A percentile compares a stretch with the other conserved stretches of the same genome.
phyloP scores from a whole-genome alignment of 2,113 vertebrate species.

The Alouatta palliata region DNA sequence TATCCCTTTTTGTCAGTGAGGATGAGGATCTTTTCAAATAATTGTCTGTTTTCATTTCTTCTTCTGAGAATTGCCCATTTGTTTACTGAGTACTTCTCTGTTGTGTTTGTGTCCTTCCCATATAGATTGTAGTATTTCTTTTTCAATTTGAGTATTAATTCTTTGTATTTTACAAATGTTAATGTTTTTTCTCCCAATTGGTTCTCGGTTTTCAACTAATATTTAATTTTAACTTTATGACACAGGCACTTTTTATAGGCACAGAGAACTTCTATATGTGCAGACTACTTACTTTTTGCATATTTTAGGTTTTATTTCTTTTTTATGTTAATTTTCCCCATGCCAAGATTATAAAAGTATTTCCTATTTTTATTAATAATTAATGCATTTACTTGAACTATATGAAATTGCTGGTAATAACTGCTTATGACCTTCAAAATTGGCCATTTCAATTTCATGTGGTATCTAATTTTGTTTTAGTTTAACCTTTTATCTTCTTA shows the following conservation, averaged over 20 bases:
- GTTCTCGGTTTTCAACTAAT: conserved; percentile 12
- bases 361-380: not conserved
- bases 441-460: not conserved
- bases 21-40: not conserved
- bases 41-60: not conserved
- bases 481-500: not conserved
- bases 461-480: not conserved
- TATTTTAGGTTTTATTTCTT: not conserved
- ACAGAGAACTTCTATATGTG: not conserved
- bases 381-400: not conserved
- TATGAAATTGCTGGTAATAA: not conserved
- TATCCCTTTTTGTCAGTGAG: not conserved
- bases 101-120: not conserved
- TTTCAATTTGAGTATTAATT: not conserved
- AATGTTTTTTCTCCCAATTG: not conserved
- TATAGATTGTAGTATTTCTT: not conserved
- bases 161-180: not conserved
- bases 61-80: not conserved
- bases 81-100: conserved; percentile 18
- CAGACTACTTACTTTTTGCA: not conserved
- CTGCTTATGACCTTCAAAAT: conserved; percentile 10
- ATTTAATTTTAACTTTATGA: not conserved
- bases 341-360: not conserved
- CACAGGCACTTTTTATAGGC: not conserved
- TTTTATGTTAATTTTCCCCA: not conserved